A percentile compares a stretch with the other conserved stretches of the same genome.
Evolutionary conservation across 2,888 invertebrate species (phyloP).

Genomic region (Scaptomyza cyrtandrae): DNA sequence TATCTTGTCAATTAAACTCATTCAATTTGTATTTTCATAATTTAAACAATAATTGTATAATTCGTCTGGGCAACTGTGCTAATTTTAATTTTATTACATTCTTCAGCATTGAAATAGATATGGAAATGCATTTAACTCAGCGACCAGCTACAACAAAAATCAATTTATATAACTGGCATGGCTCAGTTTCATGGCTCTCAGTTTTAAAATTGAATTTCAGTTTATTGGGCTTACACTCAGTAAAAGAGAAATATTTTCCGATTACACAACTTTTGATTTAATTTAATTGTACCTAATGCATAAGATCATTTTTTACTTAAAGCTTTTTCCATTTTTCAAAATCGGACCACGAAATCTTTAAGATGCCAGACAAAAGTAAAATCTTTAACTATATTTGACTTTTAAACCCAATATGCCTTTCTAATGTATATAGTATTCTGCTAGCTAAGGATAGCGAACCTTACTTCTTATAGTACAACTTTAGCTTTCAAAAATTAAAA

Average conservation of each 20-base stretch:
- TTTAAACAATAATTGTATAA: constrained; percentile 49
- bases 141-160: constrained; percentile 2
- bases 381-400: too few species aligned
- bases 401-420: too few species aligned
- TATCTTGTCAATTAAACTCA: constrained; percentile 12
- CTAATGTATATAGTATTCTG: too few species aligned
- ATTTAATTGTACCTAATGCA: background rate
- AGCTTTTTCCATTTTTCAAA: too few species aligned
- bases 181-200: too few species aligned
- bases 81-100: constrained; percentile 35
- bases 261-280: background rate
- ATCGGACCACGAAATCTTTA: too few species aligned
- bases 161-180: background rate
- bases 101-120: background rate
- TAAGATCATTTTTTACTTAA: too few species aligned
- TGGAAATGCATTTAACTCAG: constrained; percentile 9
- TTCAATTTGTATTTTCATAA: constrained; percentile 39
- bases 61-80: constrained; percentile 6
- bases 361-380: too few species aligned
- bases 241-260: background rate
- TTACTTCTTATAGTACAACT: too few species aligned
- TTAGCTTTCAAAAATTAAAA: too few species aligned
- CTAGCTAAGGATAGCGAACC: too few species aligned
- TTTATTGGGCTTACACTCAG: background rate
- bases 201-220: background rate